These are phyloP conservation scores for Xestia xanthographa DNA, from an alignment of 2,888 invertebrate species.

Conservation along the genomic window DNA sequence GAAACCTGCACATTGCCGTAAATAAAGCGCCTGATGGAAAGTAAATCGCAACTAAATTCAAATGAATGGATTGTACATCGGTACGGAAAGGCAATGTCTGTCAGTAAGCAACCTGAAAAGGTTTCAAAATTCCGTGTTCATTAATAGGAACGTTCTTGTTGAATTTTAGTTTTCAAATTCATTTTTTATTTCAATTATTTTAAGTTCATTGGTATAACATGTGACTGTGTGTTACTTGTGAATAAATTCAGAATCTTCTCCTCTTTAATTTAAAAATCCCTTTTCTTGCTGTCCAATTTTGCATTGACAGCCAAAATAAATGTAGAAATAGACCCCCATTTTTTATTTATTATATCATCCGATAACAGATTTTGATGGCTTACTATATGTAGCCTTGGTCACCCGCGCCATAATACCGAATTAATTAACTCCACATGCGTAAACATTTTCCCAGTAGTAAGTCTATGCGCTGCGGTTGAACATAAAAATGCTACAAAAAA, in stretches of 20 bases:
- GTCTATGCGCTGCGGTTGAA: background rate
- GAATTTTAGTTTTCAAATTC: background rate
- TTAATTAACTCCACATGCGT: background rate
- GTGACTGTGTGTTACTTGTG: no score
- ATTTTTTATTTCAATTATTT: background rate
- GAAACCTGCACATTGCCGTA: background rate
- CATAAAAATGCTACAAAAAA: background rate
- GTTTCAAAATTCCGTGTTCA: background rate
- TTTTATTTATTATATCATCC: background rate
- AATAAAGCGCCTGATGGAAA: constrained; percentile 5
- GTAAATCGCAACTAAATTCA: background rate
- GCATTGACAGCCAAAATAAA: background rate
- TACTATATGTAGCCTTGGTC: background rate
- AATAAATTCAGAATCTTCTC: no score
- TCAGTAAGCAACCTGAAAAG: background rate
- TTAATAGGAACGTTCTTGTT: background rate
- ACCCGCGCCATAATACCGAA: no score
- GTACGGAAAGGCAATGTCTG: background rate
- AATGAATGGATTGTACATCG: background rate
- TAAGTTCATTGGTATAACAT: no score
- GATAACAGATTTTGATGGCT: background rate
- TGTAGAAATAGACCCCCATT: background rate
- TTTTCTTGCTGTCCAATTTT: no score
- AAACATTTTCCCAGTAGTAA: background rate
- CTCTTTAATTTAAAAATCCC: no score